Base-by-base conservation (phyloP, 2,888 invertebrate genomes). In the Lampropteryx suffumata region DNA sequence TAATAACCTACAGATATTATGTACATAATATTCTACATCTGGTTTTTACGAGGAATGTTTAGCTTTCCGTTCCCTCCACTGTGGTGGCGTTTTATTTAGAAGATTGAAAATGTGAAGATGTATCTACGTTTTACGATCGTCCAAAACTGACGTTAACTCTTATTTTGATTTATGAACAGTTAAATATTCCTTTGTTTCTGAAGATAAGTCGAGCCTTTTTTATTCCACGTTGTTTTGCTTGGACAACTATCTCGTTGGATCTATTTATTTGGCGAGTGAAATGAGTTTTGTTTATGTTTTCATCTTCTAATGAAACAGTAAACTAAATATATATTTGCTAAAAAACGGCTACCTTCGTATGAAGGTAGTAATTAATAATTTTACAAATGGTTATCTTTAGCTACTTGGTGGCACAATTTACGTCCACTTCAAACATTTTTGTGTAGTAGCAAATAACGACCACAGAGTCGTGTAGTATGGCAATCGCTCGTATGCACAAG, bases 101-200 rank as follows among this genome's bases (percentile, higher is more conserved):
- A 48, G 51, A 58, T 52, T 54, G 48, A 58, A n/a, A 58, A 52
- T 62, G 57, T 71, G 67, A 66, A 64, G 49, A 63, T 45, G 57
- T 53, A n/a, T n/a, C n/a, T n/a, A 54, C 49, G 61, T 66, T 79
- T 82, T 80, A 82, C 76, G 80, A 79, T 65, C 73, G 69, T 73
- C 74, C 76, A 70, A 71, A 76, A 75, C 61, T 73, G 82, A 81
- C 79, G 72, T 82, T 82, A 79, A 82, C 76, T 76, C 61, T 45
- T 61, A 67, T 76, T 79, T 73, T 81, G 82, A 83, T 81, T 83
- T 80, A 82, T 79, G 76, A 65, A 67, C 63, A 56, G 66, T 63
- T 57, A 65, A 64, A 67, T 53, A 59, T 59, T 65, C 65, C 69
- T 68, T 66, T 73, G 71, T 76, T 73, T 76, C 71, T 66, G 69